These are phyloP conservation scores for Hydrochoerus hydrochaeris DNA, from an alignment of 2,113 vertebrate species.

Conservation along the genomic window DNA sequence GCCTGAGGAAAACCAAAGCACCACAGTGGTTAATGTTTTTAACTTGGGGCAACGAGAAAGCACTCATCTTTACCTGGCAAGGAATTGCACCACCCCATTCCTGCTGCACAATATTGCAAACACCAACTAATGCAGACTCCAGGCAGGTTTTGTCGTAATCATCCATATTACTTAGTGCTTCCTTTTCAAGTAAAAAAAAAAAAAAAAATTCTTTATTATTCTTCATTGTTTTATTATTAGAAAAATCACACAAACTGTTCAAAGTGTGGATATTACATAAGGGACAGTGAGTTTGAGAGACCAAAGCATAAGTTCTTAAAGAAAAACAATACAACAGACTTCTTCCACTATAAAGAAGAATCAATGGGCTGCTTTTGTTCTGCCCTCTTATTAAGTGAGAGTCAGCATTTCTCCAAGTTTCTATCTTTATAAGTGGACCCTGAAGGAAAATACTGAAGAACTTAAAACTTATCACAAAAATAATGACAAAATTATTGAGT, in stretches of 20 bases:
- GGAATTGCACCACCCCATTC: slow-evolving; percentile 97
- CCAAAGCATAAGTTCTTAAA: slow-evolving; percentile 31
- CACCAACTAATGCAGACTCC: slow-evolving; percentile 93
- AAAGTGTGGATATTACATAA: slow-evolving; percentile 36
- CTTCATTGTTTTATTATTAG: slow-evolving; percentile 28
- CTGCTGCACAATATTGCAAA: slow-evolving; percentile 96
- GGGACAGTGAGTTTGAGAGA: neutral
- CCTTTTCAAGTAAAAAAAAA: slow-evolving; percentile 87
- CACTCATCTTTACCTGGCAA: slow-evolving; percentile 92
- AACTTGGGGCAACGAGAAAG: slow-evolving; percentile 24
- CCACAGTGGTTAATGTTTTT: neutral
- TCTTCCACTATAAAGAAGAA: neutral
- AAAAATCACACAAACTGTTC: slow-evolving; percentile 60
- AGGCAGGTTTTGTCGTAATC: slow-evolving; percentile 99
- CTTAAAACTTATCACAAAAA: slow-evolving; percentile 13
- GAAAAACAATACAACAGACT: neutral
- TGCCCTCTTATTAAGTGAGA: neutral
- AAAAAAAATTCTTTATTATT: slow-evolving; percentile 55
- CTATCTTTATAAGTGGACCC: neutral
- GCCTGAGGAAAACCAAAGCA: slow-evolving; percentile 45
- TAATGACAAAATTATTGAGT: neutral
- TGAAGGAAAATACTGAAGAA: slow-evolving; percentile 54
- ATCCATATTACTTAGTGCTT: slow-evolving; percentile 95
- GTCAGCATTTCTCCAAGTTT: neutral
- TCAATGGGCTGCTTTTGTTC: slow-evolving; percentile 9